These are phyloP conservation scores for Calephelis virginiensis DNA, from an alignment of 1,140 invertebrate genomes.

Conservation along the genomic window DNA sequence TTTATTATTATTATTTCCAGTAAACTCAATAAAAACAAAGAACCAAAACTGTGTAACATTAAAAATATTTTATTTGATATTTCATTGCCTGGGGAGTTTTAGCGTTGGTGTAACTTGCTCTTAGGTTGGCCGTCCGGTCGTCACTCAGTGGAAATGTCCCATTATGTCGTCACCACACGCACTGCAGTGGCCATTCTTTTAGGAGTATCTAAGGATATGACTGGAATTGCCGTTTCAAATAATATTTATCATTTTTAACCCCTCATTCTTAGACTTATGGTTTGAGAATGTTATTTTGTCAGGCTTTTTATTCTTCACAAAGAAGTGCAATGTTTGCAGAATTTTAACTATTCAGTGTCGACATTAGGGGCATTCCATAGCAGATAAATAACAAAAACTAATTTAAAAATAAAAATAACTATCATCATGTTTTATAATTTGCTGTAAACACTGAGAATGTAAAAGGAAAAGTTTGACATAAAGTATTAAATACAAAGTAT, in stretches of 20 bases:
- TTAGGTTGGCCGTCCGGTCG: conserved; percentile 47
- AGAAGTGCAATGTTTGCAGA: too few species aligned
- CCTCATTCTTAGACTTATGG: neutral
- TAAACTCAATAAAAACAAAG: neutral
- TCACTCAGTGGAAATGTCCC: conserved; percentile 69
- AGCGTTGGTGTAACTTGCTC: neutral
- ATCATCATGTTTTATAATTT: too few species aligned
- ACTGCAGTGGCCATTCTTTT: conserved; percentile 59
- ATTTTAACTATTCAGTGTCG: too few species aligned
- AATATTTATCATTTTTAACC: conserved; percentile 16
- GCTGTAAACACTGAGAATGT: too few species aligned
- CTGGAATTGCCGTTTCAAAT: conserved; percentile 58
- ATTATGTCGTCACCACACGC: conserved; percentile 69
- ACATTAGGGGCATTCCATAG: too few species aligned
- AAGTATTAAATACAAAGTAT: too few species aligned
- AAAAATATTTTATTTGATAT: conserved; percentile 8
- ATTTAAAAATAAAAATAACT: too few species aligned
- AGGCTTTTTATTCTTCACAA: too few species aligned
- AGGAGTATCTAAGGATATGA: conserved; percentile 58
- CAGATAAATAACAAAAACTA: too few species aligned
- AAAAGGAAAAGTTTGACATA: too few species aligned
- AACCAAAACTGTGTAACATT: neutral
- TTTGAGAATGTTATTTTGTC: neutral
- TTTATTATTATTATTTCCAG: too few species aligned
- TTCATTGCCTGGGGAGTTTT: conserved; percentile 18